Conservation (phyloP, 2,797 vertebrate species). For the Cyclura pinguis region DNA sequence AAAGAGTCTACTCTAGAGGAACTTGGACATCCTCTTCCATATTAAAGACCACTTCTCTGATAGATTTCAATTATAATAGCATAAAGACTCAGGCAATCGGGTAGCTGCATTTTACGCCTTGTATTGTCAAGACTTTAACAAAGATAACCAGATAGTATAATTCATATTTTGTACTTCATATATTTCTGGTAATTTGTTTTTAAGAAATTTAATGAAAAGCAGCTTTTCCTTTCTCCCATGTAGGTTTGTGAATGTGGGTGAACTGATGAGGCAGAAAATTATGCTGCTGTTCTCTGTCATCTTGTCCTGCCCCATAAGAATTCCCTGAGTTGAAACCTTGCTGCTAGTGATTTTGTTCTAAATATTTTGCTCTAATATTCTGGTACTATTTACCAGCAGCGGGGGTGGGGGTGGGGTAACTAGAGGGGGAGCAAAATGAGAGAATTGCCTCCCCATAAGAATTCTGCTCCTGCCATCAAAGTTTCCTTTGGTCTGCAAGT, state of each 20-base stretch:
- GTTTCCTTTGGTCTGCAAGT: too few relatives aligned
- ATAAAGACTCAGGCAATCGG: neutral
- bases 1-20: neutral
- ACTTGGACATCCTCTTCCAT: neutral
- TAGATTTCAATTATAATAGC: conserved; percentile 17
- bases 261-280: conserved; percentile 54
- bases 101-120: neutral
- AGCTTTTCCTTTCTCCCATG: conserved; percentile 32
- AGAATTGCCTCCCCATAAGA: too few relatives aligned
- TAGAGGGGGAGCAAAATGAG: neutral
- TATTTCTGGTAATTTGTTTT: neutral
- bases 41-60: neutral
- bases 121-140: neutral
- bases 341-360: conserved; percentile 51
- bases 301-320: conserved; percentile 37
- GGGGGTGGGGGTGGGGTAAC: too few relatives aligned
- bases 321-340: conserved; percentile 40
- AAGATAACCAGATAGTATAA: neutral
- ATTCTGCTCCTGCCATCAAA: too few relatives aligned
- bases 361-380: conserved; percentile 33
- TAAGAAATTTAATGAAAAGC: neutral
- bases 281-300: conserved; percentile 48
- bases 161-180: neutral
- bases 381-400: conserved; percentile 62
- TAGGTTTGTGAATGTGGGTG: conserved; percentile 57